Evolutionary conservation across 2,113 vertebrate species (phyloP).

Genomic region (Lampris incognitus): DNA sequence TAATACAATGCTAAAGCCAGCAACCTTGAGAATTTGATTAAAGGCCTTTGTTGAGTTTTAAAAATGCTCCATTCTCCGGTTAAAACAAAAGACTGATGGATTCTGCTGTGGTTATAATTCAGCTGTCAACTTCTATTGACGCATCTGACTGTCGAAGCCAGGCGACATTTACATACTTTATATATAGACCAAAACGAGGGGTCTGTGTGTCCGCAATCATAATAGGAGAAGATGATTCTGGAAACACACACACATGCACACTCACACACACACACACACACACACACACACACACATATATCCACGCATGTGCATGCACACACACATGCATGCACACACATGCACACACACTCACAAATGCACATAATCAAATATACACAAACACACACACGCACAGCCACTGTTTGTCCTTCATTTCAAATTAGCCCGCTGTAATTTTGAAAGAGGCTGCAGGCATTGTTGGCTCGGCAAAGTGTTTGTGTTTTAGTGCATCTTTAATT

Average conservation of each 20-base stretch:
- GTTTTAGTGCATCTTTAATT: conserved; percentile 85
- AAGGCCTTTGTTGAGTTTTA: conserved; percentile 95
- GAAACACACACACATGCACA: conserved; percentile 35
- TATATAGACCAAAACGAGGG: conserved; percentile 82
- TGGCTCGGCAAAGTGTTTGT: conserved; percentile 83
- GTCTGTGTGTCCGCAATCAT: conserved; percentile 79
- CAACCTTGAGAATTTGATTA: conserved; percentile 98
- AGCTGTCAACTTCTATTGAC: conserved; percentile 88
- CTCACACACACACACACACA: conserved; percentile 25
- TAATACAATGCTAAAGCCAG: conserved; percentile 97
- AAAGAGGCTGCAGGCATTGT: conserved; percentile 83
- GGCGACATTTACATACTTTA: conserved; percentile 88
- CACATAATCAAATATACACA: conserved; percentile 8
- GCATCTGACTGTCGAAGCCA: conserved; percentile 85
- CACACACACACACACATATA: conserved; percentile 34
- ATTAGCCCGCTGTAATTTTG: conserved; percentile 85
- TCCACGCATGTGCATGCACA: conserved; percentile 1
- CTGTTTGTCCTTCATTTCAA: conserved; percentile 87
- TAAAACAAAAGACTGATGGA: conserved; percentile 88
- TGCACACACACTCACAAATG: not conserved
- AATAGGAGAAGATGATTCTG: conserved; percentile 73
- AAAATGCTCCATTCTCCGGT: conserved; percentile 87
- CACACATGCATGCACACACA: not conserved
- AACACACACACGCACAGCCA: conserved; percentile 48
- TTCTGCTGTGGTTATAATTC: conserved; percentile 87